These are phyloP conservation scores for Spilosoma lubricipeda DNA, from an alignment of 2,888 invertebrate genomes.

Conservation along the genomic window DNA sequence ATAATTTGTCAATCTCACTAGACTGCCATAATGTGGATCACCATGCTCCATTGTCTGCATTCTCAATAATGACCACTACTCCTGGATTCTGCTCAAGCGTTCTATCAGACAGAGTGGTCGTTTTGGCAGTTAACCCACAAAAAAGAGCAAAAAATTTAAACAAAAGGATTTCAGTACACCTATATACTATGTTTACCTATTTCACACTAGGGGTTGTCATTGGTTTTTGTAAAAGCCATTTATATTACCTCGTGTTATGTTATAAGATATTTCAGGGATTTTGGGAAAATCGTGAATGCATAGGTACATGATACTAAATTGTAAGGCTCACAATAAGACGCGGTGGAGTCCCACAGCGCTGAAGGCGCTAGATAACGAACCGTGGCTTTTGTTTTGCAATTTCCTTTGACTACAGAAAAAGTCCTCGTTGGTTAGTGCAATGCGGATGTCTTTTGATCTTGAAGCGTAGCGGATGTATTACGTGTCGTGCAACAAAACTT, in stretches of 20 bases:
- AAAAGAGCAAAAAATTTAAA: no score
- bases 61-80: no score
- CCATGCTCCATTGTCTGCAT: no score
- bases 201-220: background rate
- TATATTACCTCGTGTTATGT: background rate
- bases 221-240: background rate
- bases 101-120: no score
- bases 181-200: no score
- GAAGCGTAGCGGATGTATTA: slow-evolving; percentile 11
- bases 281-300: background rate
- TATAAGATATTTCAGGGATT: background rate
- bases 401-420: slow-evolving; percentile 53
- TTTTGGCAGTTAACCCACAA: no score
- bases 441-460: slow-evolving; percentile 36
- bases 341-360: slow-evolving; percentile 39
- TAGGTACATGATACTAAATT: background rate
- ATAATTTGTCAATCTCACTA: no score
- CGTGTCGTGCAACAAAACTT: background rate
- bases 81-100: no score
- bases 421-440: slow-evolving; percentile 40
- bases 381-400: slow-evolving; percentile 60
- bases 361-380: slow-evolving; percentile 59
- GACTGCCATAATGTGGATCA: no score
- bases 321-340: slow-evolving; percentile 11
- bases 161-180: no score